Conservation (phyloP, 1,140 invertebrate species). For the Pseudomyrmex flavicornis region DNA sequence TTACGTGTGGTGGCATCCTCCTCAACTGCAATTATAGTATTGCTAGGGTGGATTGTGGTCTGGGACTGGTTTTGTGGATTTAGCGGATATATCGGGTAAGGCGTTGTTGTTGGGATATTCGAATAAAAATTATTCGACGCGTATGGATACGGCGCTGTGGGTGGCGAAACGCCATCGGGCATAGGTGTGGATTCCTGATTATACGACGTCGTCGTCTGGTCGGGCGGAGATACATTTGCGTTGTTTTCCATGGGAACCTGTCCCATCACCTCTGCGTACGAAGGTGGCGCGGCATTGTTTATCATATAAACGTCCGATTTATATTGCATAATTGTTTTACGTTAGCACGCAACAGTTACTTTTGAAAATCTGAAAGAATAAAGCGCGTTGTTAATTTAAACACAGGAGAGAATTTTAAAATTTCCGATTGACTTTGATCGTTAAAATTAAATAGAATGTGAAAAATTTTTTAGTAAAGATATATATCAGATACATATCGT, state of each 20-base stretch:
- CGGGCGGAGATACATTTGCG: too few species aligned
- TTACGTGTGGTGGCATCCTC: neutral
- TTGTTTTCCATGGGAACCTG: neutral
- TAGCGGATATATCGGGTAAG: neutral
- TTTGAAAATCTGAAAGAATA: conserved; percentile 1
- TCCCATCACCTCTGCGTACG: conserved; percentile 20
- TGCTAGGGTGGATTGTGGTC: neutral
- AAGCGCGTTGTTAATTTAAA: too few species aligned
- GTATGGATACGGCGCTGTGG: neutral
- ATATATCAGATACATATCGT: too few species aligned
- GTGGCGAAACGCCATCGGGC: neutral
- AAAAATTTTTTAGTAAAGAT: too few species aligned
- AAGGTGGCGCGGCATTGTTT: conserved; percentile 30
- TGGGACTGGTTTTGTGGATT: neutral
- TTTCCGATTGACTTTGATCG: too few species aligned
- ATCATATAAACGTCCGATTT: conserved; percentile 22
- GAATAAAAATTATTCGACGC: conserved; percentile 10
- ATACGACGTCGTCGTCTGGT: neutral
- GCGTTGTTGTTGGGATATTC: neutral
- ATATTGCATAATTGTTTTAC: neutral
- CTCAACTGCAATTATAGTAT: too few species aligned
- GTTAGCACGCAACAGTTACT: neutral
- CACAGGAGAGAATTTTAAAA: too few species aligned
- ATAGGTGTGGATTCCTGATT: neutral
- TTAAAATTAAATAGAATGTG: too few species aligned